Evolutionary conservation across 2,888 invertebrate genomes (phyloP), one percentile per base, ranked within the genome.

Genomic region (Stomorhina lunata): DNA sequence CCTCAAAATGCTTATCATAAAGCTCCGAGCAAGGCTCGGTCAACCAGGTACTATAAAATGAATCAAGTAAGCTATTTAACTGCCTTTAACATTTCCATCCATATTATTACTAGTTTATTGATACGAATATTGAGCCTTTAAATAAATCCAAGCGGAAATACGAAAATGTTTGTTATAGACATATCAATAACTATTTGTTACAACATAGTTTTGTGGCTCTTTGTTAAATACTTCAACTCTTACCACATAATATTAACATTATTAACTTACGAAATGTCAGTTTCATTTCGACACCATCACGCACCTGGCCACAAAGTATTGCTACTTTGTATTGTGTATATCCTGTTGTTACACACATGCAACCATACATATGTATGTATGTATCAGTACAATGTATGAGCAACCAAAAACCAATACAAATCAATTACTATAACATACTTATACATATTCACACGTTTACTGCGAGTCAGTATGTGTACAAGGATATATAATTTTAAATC

Each of bases 261-360:
- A 80, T 80, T 80, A 73, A 57, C 63, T 80, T 66, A 61, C 45
- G 45, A 66, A 75, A 69, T 69, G 68, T 63, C 69, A 75, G 45
- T 63, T 20, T 9, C 68, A 45, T 66, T 34, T 25, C 20, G 1
- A 45, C n/a, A 9, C 5, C 53, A 40, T 10, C 29, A 45, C 3
- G 65, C 32, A 65, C 25, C 7, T 37, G 45, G 25, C n/a, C 4
- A 34, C 43, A 61, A 43, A 63, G 53, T 53, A 25, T 25, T 20
- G 32, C 37, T 45, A 22, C 27, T 29, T 71, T 45, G 37, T 40
- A 27, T n/a, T n/a, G n/a, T n/a, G 48, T 40, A 48, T n/a, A 59
- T 59, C n/a, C 77, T 15, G n/a, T n/a, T n/a, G n/a, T n/a, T n/a
- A n/a, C n/a, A n/a, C n/a, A n/a, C n/a, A n/a, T n/a, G n/a, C n/a